Conservation (phyloP, 2,888 invertebrate genomes). For the Limenitis camilla region DNA sequence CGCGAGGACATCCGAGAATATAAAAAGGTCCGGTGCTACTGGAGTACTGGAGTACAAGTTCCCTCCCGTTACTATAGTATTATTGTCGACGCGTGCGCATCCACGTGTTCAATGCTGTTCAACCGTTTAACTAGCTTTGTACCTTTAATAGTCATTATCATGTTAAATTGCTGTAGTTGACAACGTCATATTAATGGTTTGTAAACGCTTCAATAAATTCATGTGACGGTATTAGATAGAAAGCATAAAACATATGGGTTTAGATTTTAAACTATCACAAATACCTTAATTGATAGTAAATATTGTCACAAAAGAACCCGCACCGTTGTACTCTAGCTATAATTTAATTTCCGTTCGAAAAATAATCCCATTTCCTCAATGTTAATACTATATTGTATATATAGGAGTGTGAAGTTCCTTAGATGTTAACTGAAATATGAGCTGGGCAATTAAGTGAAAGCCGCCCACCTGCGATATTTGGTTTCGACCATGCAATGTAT, state of each 20-base stretch:
- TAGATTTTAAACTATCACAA: constrained; percentile 4
- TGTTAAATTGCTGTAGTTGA: constrained; percentile 11
- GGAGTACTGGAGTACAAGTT: constrained; percentile 8
- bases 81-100: constrained; percentile 58
- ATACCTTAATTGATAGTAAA: constrained; percentile 4
- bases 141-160: constrained; percentile 11
- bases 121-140: constrained; percentile 18
- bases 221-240: background rate
- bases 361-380: constrained; percentile 63
- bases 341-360: constrained; percentile 72
- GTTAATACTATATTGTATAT: constrained; percentile 24
- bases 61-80: constrained; percentile 34
- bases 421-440: constrained; percentile 14
- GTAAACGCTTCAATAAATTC: background rate
- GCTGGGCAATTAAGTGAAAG: constrained; percentile 25
- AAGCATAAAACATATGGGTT: too few species aligned
- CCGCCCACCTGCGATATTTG: constrained; percentile 24
- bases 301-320: constrained; percentile 52
- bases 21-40: constrained; percentile 36
- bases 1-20: constrained; percentile 5
- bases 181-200: constrained; percentile 1
- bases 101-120: constrained; percentile 45
- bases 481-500: constrained; percentile 23
- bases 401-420: constrained; percentile 11
- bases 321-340: constrained; percentile 55